Base-by-base conservation (phyloP, 1,140 invertebrate species). In the Dolichoris vasculosae region DNA sequence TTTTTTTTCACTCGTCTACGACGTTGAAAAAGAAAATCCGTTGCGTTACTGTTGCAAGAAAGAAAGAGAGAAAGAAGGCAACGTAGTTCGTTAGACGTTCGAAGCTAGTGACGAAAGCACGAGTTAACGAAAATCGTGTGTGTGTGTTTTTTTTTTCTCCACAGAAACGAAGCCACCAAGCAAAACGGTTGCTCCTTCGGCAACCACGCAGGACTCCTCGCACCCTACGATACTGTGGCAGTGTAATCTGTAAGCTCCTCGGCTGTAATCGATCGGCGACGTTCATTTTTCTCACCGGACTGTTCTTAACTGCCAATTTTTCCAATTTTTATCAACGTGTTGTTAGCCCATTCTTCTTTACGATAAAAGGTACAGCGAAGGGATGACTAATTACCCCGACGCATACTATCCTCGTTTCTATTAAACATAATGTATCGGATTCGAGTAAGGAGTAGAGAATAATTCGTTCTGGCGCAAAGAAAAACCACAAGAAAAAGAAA, bases 141-240 rank as follows among this genome's bases (percentile, higher is more conserved):
- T 40, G 43, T 75, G 46, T 15, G 17, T 46, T 46, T 20, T 26
- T 73, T 73, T 82, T n/a, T 85, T 69, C 32, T 91, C 95, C 95
- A 83, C 95, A 97, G 97, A 97, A 97, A 97, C 96, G 96, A 97
- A 97, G 96, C 95, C 92, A 93, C 94, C 95, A 95, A 95, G 94
- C 95, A 86, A 86, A 86, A 40, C 94, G 90, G 92, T 94, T 89
- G 93, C 94, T 89, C 93, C 94, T 93, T 94, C 94, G 93, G 94
- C 94, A 94, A 95, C 94, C 94, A 95, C 94, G 95, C 96, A 95
- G 96, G 97, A 96, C 96, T 97, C 93, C 91, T 93, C 96, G 97
- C 97, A 97, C 96, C 97, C 96, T 97, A 97, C 96, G 97, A 97
- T 97, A 97, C 97, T 97, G 96, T 97, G 97, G 97, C 97, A 97